A percentile compares a stretch with the other conserved stretches of the same genome.
Evolutionary conservation across 2,888 invertebrate species (phyloP).

Genomic region (Melanostoma scalare): DNA sequence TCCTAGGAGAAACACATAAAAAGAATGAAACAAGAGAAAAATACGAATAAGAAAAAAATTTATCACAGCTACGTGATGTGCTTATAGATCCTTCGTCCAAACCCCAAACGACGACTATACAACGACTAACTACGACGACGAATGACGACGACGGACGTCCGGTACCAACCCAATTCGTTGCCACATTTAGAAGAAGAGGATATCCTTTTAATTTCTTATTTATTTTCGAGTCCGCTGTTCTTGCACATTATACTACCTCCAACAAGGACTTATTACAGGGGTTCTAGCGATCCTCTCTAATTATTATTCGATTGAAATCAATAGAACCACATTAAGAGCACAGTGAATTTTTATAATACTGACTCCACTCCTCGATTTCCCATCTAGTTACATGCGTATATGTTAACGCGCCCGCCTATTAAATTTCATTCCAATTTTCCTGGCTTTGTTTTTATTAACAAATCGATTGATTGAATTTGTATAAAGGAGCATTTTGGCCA

Average conservation of each 20-base stretch:
- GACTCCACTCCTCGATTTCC: not conserved
- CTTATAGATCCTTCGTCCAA: conserved; percentile 61
- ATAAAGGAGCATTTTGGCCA: not conserved
- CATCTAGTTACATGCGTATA: conserved; percentile 17
- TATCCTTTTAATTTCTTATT: conserved; percentile 70
- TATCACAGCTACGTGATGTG: conserved; percentile 69
- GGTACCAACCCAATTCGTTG: not conserved
- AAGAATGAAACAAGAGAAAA: conserved; percentile 13
- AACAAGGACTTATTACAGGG: conserved; percentile 38
- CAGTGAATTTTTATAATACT: conserved; percentile 18
- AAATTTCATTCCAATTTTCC: conserved; percentile 63
- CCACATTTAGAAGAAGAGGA: conserved; percentile 24
- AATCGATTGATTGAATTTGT: conserved; percentile 67
- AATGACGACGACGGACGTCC: conserved; percentile 8
- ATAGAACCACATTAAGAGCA: conserved; percentile 58
- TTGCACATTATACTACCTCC: conserved; percentile 47
- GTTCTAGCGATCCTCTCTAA: conserved; percentile 40
- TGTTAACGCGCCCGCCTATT: conserved; percentile 55
- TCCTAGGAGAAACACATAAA: not conserved
- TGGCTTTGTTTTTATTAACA: conserved; percentile 61
- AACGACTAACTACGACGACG: not conserved
- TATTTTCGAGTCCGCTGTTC: conserved; percentile 62
- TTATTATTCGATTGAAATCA: conserved; percentile 71
- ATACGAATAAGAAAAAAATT: conserved; percentile 59
- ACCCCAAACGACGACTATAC: conserved; percentile 12